Percentiles rank a stretch among this genome's conserved stretches.
These are phyloP conservation scores for Pseudomugil tenellus DNA, from an alignment of 2,797 vertebrate genomes.

Conservation along the genomic window DNA sequence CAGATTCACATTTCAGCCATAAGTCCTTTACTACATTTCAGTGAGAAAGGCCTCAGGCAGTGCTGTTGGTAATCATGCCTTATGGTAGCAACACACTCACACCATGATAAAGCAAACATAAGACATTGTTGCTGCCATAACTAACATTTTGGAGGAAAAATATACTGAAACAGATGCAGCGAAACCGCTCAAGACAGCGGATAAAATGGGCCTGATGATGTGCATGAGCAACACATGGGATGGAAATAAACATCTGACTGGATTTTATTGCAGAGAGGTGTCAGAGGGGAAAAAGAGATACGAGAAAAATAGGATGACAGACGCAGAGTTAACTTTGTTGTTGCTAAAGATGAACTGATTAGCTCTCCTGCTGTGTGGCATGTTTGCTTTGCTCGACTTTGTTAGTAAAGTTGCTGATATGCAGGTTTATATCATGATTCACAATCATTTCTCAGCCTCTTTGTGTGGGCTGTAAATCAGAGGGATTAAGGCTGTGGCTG, in stretches of 20 bases:
- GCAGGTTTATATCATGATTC: slow-evolving; percentile 1
- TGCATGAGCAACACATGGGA: too few species aligned
- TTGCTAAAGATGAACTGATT: background rate
- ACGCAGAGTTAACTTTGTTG: background rate
- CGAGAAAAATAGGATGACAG: too few species aligned
- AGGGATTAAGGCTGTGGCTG: background rate
- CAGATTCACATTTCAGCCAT: slow-evolving; percentile 3
- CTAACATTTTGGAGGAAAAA: background rate
- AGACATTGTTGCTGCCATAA: background rate
- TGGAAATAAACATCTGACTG: too few species aligned
- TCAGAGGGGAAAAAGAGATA: too few species aligned
- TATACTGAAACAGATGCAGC: too few species aligned
- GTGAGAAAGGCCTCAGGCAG: background rate
- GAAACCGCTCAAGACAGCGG: background rate
- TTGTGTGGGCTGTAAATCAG: background rate
- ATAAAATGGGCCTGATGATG: too few species aligned
- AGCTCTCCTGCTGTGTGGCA: background rate
- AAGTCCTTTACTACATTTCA: background rate
- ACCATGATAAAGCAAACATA: background rate
- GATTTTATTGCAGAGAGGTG: too few species aligned
- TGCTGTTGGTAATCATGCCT: background rate
- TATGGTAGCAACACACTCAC: background rate
- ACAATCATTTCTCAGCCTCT: background rate
- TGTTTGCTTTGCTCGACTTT: too few species aligned
- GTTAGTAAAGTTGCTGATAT: background rate